These are phyloP conservation scores for Brachirus orientalis DNA, from an alignment of 2,113 vertebrate species.

Conservation along the genomic window DNA sequence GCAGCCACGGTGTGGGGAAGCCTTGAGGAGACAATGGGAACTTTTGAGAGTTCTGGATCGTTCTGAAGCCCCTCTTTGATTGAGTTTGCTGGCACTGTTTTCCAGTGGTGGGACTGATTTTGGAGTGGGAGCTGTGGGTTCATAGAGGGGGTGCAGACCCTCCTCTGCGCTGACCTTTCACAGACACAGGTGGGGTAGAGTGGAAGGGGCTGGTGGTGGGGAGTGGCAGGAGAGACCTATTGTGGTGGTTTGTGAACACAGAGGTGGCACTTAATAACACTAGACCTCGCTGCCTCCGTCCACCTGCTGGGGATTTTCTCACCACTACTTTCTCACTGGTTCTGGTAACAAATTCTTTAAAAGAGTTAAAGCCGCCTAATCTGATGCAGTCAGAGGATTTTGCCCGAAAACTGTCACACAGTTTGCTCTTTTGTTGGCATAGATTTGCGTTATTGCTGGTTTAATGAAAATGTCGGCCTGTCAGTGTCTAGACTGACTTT, in stretches of 20 bases:
- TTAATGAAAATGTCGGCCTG: too few relatives aligned
- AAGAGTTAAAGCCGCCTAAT: conserved; percentile 1
- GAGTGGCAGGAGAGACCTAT: conserved; percentile 54
- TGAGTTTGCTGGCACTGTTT: conserved; percentile 73
- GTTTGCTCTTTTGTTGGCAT: too few relatives aligned
- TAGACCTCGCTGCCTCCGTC: conserved; percentile 48
- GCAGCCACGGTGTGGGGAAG: conserved; percentile 58
- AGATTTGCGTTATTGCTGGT: too few relatives aligned
- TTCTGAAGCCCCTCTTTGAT: conserved; percentile 77
- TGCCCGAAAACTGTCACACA: background rate
- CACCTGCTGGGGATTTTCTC: conserved; percentile 72
- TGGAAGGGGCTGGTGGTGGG: conserved; percentile 35
- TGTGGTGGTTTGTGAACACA: conserved; percentile 60
- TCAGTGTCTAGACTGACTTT: too few relatives aligned
- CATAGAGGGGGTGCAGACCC: conserved; percentile 57
- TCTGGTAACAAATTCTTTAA: conserved; percentile 23
- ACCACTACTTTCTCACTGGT: conserved; percentile 45
- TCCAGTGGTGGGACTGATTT: conserved; percentile 66
- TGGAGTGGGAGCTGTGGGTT: conserved; percentile 58
- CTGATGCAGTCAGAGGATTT: conserved; percentile 23
- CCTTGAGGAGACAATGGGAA: conserved; percentile 72
- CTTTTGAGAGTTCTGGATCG: conserved; percentile 67
- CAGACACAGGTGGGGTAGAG: conserved; percentile 75
- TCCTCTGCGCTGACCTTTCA: conserved; percentile 74
- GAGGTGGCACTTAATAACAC: conserved; percentile 67